Evolutionary conservation across 2,113 vertebrate genomes (phyloP).

Genomic region (Sclerurus mexicanus): DNA sequence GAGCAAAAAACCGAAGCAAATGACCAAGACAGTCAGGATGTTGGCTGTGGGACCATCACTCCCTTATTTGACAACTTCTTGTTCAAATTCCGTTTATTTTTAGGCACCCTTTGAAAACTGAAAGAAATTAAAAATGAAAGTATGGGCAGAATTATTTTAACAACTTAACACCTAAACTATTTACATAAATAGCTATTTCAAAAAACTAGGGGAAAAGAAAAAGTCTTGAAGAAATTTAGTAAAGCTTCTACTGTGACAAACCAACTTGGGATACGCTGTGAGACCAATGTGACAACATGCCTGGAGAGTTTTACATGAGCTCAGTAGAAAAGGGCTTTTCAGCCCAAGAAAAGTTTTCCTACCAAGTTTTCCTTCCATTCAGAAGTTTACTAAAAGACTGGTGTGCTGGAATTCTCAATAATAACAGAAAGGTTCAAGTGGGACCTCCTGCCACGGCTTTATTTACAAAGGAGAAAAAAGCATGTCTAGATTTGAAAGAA

Average conservation of each 20-base stretch:
- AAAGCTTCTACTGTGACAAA: not conserved
- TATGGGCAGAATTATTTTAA: not conserved
- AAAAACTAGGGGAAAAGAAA: not conserved
- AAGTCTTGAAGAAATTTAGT: not conserved
- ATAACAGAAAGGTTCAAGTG: not conserved
- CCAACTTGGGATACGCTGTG: not conserved
- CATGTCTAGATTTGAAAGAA: not conserved
- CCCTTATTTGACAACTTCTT: not conserved
- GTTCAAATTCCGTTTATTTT: not conserved
- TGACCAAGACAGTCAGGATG: not conserved
- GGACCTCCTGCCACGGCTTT: not conserved
- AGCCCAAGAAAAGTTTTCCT: not conserved
- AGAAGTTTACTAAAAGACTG: not conserved
- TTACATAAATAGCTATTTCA: not conserved
- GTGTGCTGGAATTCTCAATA: not conserved
- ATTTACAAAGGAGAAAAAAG: not conserved
- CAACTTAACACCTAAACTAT: not conserved
- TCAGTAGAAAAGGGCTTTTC: not conserved
- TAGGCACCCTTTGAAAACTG: not conserved
- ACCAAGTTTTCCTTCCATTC: not conserved
- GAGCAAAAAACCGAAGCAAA: not conserved
- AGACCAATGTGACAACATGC: not conserved
- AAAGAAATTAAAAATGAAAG: not conserved
- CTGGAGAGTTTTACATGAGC: not conserved
- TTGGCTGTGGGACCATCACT: not conserved